A percentile compares a stretch with the other conserved stretches of the same genome.
These are phyloP conservation scores for Paedocypris sp. DNA, from an alignment of 2,113 vertebrate species.

Conservation along the genomic window DNA sequence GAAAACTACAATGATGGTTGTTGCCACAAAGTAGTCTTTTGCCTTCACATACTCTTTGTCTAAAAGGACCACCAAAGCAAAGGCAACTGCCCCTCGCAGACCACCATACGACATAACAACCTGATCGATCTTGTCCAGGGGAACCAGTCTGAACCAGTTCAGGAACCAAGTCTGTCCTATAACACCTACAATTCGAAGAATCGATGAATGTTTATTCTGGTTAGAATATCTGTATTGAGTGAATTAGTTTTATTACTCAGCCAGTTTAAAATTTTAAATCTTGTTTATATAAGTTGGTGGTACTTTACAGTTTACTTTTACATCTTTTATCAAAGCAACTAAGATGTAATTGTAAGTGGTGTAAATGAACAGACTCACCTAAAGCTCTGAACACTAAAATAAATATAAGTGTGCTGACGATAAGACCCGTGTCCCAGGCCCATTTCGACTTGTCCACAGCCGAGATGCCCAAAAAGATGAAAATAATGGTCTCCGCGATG, in stretches of 20 bases:
- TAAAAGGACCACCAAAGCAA: slow-evolving; percentile 85
- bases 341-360: too few species aligned
- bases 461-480: slow-evolving; percentile 92
- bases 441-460: slow-evolving; percentile 93
- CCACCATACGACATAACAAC: slow-evolving; percentile 97
- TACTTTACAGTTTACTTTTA: too few species aligned
- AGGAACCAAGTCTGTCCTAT: slow-evolving; percentile 83
- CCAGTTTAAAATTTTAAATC: neutral
- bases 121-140: slow-evolving; percentile 89
- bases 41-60: slow-evolving; percentile 75
- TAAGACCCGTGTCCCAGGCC: slow-evolving; percentile 91
- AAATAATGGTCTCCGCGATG: slow-evolving; percentile 93
- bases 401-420: slow-evolving; percentile 86
- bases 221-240: too few species aligned
- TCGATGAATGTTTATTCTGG: neutral
- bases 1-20: slow-evolving; percentile 90
- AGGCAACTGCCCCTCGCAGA: slow-evolving; percentile 87
- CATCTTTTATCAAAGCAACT: too few species aligned
- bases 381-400: slow-evolving; percentile 87
- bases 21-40: slow-evolving; percentile 94
- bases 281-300: too few species aligned
- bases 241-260: neutral
- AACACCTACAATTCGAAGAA: slow-evolving; percentile 63
- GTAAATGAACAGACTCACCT: slow-evolving; percentile 57
- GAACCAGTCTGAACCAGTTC: slow-evolving; percentile 86